A percentile compares a stretch with the other conserved stretches of the same genome.
phyloP scores from a whole-genome alignment of 2,888 invertebrate species.

The Cremastobaeus sp. region DNA sequence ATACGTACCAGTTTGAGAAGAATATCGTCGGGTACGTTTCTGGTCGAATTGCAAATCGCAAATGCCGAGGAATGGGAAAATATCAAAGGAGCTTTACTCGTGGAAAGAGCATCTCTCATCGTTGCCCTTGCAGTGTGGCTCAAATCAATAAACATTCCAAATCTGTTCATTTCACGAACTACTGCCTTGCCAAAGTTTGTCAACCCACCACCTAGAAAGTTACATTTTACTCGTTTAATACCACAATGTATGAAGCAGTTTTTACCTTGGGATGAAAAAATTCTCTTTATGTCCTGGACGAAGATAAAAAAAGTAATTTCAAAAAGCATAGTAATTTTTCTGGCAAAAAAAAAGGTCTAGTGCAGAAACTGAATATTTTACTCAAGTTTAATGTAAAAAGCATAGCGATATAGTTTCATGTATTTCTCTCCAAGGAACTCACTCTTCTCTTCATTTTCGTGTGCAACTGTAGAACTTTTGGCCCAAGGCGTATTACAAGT shows the following conservation, averaged over 20 bases:
- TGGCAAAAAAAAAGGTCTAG: no score
- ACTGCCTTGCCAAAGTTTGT: constrained; percentile 82
- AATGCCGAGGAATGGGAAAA: constrained; percentile 95
- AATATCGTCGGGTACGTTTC: constrained; percentile 94
- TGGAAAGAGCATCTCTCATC: constrained; percentile 89
- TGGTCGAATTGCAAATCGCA: constrained; percentile 90
- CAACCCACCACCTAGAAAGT: constrained; percentile 71
- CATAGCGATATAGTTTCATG: neutral
- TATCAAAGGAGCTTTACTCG: constrained; percentile 91
- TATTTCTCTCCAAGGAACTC: constrained; percentile 29
- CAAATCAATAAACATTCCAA: constrained; percentile 95
- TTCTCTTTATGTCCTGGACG: no score
- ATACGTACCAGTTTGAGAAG: constrained; percentile 81
- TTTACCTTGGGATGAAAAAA: no score
- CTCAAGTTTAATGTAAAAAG: no score
- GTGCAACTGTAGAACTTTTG: constrained; percentile 74
- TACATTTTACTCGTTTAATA: no score
- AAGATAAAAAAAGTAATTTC: no score
- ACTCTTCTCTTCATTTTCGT: constrained; percentile 72
- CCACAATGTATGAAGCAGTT: no score
- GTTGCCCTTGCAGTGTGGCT: constrained; percentile 92
- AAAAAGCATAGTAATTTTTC: no score
- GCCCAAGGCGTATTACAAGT: constrained; percentile 91
- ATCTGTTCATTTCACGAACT: constrained; percentile 94
- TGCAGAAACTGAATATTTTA: no score